phyloP scores from a whole-genome alignment of 2,888 invertebrate genomes.

The Cheilosia variabilis region DNA sequence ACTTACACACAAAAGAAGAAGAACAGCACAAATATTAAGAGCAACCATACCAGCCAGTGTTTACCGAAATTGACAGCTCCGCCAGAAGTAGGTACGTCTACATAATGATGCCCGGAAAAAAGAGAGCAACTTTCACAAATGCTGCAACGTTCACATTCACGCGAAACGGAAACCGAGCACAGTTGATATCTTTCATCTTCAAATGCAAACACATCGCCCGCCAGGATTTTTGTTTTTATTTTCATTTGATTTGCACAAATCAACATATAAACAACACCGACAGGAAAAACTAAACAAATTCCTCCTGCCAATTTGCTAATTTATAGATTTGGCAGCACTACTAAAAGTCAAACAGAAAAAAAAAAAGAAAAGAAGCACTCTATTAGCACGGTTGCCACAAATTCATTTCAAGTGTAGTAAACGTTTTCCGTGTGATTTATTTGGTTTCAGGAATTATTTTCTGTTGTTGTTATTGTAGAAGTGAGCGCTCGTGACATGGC shows the following conservation, averaged over 20 bases:
- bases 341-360: constrained; percentile 32
- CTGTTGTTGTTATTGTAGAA: neutral
- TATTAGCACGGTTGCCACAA: constrained; percentile 45
- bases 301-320: constrained; percentile 62
- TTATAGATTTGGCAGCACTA: constrained; percentile 65
- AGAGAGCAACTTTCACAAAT: constrained; percentile 3
- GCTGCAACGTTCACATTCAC: constrained; percentile 12
- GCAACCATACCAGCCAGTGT: constrained; percentile 4
- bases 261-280: constrained; percentile 37
- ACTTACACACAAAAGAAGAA: neutral
- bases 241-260: constrained; percentile 48
- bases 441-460: constrained; percentile 45
- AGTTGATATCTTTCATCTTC: constrained; percentile 40
- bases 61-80: constrained; percentile 39
- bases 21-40: constrained; percentile 1
- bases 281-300: constrained; percentile 62
- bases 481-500: constrained; percentile 55
- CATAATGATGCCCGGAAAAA: neutral
- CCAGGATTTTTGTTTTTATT: constrained; percentile 41
- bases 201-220: neutral
- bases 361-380: constrained; percentile 7
- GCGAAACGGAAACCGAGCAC: constrained; percentile 28
- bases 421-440: constrained; percentile 61
- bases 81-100: constrained; percentile 36
- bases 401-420: constrained; percentile 53